Percentiles rank a stretch among this genome's conserved stretches.
These are phyloP conservation scores for Plebejus anna DNA, from an alignment of 2,888 invertebrate species.

Conservation along the genomic window DNA sequence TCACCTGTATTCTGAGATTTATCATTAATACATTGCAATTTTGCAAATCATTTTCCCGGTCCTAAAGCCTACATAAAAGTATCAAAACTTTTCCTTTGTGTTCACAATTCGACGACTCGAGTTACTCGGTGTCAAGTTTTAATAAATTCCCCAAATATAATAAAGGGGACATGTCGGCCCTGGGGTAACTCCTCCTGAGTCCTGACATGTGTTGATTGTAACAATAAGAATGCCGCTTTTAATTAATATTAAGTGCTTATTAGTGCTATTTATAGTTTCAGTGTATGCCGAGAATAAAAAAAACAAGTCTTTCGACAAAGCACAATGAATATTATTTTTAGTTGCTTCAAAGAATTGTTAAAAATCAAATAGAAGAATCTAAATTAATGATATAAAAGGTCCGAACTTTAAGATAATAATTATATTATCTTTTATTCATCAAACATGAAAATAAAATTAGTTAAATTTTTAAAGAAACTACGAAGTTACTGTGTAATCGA, in stretches of 20 bases:
- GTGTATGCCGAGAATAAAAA: neutral
- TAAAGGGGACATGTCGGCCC: neutral
- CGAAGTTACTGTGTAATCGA: neutral
- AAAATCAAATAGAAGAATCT: neutral
- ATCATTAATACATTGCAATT: no score
- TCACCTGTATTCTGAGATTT: no score
- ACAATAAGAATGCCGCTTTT: neutral
- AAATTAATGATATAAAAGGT: no score
- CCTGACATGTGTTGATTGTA: neutral
- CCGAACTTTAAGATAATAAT: no score
- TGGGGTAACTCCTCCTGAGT: neutral
- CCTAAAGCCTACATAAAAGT: no score
- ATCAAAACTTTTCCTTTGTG: no score
- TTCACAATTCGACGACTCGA: neutral
- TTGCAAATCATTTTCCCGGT: no score
- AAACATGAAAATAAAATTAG: no score
- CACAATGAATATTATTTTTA: neutral
- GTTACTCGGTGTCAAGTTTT: conserved; percentile 7
- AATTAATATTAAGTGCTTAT: conserved; percentile 10
- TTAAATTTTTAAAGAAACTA: no score
- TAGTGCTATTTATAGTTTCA: neutral
- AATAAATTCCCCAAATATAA: conserved; percentile 10
- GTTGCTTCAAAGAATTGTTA: neutral
- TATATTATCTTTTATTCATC: no score
- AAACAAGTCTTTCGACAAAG: neutral